Evolutionary conservation across 2,797 vertebrate genomes (phyloP).

Genomic region (Ataeniobius toweri): DNA sequence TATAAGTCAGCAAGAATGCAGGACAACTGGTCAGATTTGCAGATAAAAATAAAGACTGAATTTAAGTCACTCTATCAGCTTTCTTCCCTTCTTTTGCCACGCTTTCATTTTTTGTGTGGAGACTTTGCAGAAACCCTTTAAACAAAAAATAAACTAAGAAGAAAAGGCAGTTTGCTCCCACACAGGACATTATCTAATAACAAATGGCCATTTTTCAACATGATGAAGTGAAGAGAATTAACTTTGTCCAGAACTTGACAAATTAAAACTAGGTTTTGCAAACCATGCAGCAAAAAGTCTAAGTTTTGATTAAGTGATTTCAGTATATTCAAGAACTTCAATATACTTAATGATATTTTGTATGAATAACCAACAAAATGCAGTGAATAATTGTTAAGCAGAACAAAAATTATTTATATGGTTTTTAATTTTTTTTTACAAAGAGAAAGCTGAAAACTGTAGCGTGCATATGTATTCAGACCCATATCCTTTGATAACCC

Average conservation of each 20-base stretch:
- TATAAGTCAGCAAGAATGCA: not conserved
- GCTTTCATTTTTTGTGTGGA: not conserved
- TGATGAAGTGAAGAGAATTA: not conserved
- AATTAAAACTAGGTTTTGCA: not conserved
- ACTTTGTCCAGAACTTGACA: not conserved
- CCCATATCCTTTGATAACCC: not conserved
- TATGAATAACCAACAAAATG: not conserved
- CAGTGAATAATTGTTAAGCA: not conserved
- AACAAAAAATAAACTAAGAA: not conserved
- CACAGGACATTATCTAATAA: not conserved
- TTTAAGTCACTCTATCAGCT: too few relatives aligned
- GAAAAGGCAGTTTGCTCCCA: not conserved
- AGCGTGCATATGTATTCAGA: not conserved
- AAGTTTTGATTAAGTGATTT: not conserved
- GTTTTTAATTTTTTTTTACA: not conserved
- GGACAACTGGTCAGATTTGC: not conserved
- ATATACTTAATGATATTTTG: not conserved
- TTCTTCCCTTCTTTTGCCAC: not conserved
- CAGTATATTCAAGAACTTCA: not conserved
- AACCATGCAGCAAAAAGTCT: not conserved
- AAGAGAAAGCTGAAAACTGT: not conserved
- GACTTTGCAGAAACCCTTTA: not conserved
- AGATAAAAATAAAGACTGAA: not conserved
- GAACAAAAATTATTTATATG: not conserved
- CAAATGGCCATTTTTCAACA: not conserved